Base-by-base conservation (phyloP, 1,140 invertebrate genomes). In the Rhizoglyphus robini region DNA sequence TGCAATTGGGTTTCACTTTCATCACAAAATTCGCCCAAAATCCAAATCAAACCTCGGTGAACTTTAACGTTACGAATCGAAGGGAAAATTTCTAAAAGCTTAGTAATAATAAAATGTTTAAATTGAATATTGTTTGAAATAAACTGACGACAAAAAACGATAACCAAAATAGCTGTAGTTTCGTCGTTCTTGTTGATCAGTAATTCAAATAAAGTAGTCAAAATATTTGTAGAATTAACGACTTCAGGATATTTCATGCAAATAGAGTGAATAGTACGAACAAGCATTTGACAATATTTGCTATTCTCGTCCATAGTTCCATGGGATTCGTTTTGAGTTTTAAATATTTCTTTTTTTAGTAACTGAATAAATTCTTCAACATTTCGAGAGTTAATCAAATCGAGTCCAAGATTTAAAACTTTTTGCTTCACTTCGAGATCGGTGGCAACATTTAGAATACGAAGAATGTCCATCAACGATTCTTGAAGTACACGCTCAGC, bases 181-280 rank as follows among this genome's bases (percentile, higher is more conserved):
- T 90, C 79, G 76, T 97, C 95, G 76, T 90, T 90, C 49, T 84
- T 88, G 75, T 97, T 95, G 1, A 88, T 88, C n/a, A 99, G 78
- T 76, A 98, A 93, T 75, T 98, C 95, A 69, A 94, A 86, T 63
- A 99, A 78, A 76, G 58, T 80, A 66, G 18, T 71, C 49, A 27
- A 67, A 47, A 71, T 34, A 61, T 59, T 49, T 66, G 36, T 61
- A 25, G 48, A 47, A 34, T 70, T 65, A 0, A 64, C 4, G 60
- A 98, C 92, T 77, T 99, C 95, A 2, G 96, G 94, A 78, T 99
- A 99, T 81, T 93, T 96, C 68, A 98, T 90, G 64, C 89, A 92
- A 73, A 92, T 95, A 15, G 88, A 82, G 78, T 99, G 95, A 63
- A 99, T 76, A 8, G 94, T 98, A 65, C 90, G 81, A 31, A 99